Base-by-base conservation (phyloP, 1,140 invertebrate genomes). In the Ruditapes philippinarum region DNA sequence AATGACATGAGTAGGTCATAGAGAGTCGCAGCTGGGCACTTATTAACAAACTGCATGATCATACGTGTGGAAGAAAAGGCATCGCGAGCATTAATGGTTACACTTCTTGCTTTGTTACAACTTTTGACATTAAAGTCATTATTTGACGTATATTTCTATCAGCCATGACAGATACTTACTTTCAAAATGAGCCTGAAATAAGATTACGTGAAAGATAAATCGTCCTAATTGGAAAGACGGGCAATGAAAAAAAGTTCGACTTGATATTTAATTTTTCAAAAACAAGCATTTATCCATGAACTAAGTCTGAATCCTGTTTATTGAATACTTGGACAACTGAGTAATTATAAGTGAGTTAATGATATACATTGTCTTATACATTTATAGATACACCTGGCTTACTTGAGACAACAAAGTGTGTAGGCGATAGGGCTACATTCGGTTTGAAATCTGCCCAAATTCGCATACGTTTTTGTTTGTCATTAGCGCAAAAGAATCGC, bases 401-500 rank as follows among this genome's bases (percentile, higher is more conserved):
- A 25, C 22, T 74, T 3, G 70, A 74, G 25, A 14, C 9, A 11
- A 28, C 9, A 38, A n/a, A 9, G 38, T 9, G 22, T n/a, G 7
- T 74, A 25, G 12, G 22, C 11, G 42, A 40, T 12, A 74, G 22
- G 28, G 33, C 70, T 12, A 42, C 3, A 42, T 2, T 42, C 38
- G 14, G 36, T n/a, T 74, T 25, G 70, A 74, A 42, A 40, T 40
- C 4, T 74, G 70, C 36, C 78, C 57, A 22, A 31, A 81, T 31
- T 45, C 38, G 17, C 76, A 79, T 54, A 45, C 51, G 12, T 79
- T 79, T 31, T 33, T 79, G 49, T 25, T 81, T 12, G 31, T 81
- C 3, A n/a, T 81, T 38, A 81, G 57, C 25, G 25, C 78, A 51
- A 49, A 3, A 12, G n/a, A 31, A 49, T 51, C 49, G 78, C 0